phyloP scores from a whole-genome alignment of 2,888 invertebrate species.

The Rhaphigaster nebulosa region DNA sequence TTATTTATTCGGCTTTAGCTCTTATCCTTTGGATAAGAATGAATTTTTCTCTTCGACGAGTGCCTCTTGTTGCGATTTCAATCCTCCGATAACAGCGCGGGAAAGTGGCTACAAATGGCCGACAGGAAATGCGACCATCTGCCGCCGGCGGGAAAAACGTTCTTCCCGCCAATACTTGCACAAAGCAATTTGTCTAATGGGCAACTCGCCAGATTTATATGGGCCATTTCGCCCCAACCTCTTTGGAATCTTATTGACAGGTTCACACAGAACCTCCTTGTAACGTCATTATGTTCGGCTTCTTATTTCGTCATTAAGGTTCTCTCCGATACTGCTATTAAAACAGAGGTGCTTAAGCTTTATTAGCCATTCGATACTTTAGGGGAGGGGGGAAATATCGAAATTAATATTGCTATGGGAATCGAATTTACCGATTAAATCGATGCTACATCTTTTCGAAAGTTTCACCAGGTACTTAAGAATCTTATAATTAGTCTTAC shows the following conservation, averaged over 20 bases:
- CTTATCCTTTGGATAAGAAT: background rate
- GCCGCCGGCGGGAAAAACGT: slow-evolving; percentile 31
- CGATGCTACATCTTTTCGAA: background rate
- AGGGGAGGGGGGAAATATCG: background rate
- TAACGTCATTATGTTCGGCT: background rate
- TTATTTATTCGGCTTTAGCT: background rate
- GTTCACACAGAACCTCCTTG: background rate
- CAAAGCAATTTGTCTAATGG: slow-evolving; percentile 28
- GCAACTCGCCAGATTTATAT: slow-evolving; percentile 13
- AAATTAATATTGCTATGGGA: background rate
- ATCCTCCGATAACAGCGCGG: background rate
- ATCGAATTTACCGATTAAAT: background rate
- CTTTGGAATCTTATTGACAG: slow-evolving; percentile 30
- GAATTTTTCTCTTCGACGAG: too few species aligned
- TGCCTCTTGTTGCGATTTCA: background rate
- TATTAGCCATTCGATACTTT: background rate
- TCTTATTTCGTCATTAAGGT: slow-evolving; percentile 25
- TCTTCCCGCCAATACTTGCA: slow-evolving; percentile 22
- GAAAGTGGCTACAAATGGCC: background rate
- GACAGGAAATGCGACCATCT: slow-evolving; percentile 39
- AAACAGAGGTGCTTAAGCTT: background rate
- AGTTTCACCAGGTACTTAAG: background rate
- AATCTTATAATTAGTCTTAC: background rate
- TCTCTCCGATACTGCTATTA: background rate
- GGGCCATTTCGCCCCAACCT: slow-evolving; percentile 19